These are phyloP conservation scores for Piaya cayana DNA, from an alignment of 2,113 vertebrate species.

Conservation along the genomic window DNA sequence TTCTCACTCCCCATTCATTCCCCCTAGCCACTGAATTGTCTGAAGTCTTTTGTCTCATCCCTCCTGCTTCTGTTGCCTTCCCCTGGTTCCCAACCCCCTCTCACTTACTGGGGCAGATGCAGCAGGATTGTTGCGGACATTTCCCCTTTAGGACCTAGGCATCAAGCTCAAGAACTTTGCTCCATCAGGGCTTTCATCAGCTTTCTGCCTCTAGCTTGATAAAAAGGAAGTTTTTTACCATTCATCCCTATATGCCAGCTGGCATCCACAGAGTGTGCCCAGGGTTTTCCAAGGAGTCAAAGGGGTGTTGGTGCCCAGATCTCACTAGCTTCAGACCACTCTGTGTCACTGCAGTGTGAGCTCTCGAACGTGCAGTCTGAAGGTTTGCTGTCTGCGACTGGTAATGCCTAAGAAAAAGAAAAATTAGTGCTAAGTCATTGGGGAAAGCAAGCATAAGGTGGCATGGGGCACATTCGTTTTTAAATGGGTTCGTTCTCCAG, in stretches of 20 bases:
- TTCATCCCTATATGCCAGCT: neutral
- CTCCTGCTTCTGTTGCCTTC: neutral
- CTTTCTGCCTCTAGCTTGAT: neutral
- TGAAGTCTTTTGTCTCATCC: neutral
- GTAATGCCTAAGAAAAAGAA: neutral
- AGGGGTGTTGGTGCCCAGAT: neutral
- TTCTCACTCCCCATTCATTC: neutral
- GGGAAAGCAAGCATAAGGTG: neutral
- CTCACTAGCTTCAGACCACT: neutral
- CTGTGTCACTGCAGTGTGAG: accelerated
- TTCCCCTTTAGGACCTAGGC: neutral
- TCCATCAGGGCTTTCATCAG: neutral
- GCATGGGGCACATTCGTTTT: neutral
- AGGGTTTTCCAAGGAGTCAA: neutral
- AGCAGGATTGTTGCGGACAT: neutral
- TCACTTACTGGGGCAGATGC: neutral
- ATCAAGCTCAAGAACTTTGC: neutral
- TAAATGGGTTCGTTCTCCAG: neutral
- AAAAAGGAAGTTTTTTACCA: neutral
- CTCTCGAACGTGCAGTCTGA: neutral
- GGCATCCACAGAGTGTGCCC: neutral
- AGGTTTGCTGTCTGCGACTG: neutral
- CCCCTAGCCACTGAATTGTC: neutral
- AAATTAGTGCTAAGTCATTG: neutral
- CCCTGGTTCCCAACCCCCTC: neutral